A percentile compares a stretch with the other conserved stretches of the same genome.
phyloP scores from a whole-genome alignment of 2,113 vertebrate species.

The Psophia crepitans region DNA sequence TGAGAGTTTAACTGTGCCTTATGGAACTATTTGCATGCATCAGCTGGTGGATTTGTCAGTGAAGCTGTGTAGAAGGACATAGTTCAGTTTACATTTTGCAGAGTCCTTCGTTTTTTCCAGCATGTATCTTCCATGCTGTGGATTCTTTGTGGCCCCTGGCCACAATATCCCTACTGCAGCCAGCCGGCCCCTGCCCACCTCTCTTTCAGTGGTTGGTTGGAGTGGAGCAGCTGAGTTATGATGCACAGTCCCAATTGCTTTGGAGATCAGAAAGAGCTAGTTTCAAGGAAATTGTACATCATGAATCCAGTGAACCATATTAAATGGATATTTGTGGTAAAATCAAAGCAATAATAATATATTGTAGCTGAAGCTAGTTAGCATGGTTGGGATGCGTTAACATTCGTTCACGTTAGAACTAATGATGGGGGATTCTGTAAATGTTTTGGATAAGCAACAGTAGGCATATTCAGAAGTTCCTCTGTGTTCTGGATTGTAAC shows the following conservation, averaged over 20 bases:
- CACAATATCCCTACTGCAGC: fast-evolving
- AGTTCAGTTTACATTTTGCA: background rate
- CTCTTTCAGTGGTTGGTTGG: background rate
- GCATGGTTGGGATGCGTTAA: background rate
- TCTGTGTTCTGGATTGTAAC: conserved; percentile 16
- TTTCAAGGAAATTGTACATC: background rate
- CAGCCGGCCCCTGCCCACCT: background rate
- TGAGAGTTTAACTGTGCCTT: background rate
- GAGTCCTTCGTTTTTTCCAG: background rate
- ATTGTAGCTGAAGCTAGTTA: background rate
- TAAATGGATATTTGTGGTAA: background rate
- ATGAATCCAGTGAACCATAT: background rate
- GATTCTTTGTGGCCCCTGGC: background rate
- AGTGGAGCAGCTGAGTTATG: background rate
- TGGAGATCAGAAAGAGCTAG: background rate
- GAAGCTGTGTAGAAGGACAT: background rate
- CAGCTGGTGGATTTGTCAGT: background rate
- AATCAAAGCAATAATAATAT: background rate
- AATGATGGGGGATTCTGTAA: background rate
- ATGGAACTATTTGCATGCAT: background rate
- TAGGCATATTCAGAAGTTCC: background rate
- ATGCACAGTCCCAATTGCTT: background rate
- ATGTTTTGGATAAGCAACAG: conserved; percentile 13
- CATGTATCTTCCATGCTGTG: fast-evolving
- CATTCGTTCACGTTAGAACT: background rate